Evolutionary conservation across 2,888 invertebrate species (phyloP), one percentile per base, ranked within the genome.

Genomic region (Zelleria hepariella): DNA sequence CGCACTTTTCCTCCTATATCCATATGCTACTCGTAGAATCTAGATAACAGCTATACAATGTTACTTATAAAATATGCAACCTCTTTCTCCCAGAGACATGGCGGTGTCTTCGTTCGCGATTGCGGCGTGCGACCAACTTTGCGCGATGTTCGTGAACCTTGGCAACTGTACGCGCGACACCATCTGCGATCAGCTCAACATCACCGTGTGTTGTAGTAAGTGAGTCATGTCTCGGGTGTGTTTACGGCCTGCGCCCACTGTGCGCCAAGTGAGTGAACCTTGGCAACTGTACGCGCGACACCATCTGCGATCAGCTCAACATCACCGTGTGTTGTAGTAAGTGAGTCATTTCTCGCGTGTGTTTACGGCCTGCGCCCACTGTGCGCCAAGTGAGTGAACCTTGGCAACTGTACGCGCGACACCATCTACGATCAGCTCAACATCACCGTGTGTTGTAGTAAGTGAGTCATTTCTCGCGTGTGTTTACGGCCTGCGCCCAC

Each of bases 131-230:
- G 61, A 63, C 48, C 61, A 42, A 1, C 57, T 65, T 25, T 65
- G 65, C 60, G 26, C 58, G 32, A 59, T 59, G 48, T 63, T 61
- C 49, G 27, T 49, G 21, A 60, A 61, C 59, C 56, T 59, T 23
- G 32, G 54, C 8, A 61, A 66, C 59, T 66, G 66, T 56, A 60
- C 64, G 23, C 59, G 62, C 1, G 7, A 42, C 21, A 60, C 61
- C n/a, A 57, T 66, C 18, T 66, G 66, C 60, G 20, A 21, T 26
- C 51, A 49, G 21, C 59, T 61, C 26, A 62, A 62, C 42, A 59
- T 64, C 48, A 58, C 24, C 42, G 60, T 65, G 27, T 66, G 66
- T 55, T 66, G 66, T 57, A 58, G 66, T 66, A 60, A 63, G 64
- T 60, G 48, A 48, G 57, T 57, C 57, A 8, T 24, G 32, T 55